phyloP scores from a whole-genome alignment of 1,140 invertebrate species.

The Hyposmocoma kahamanoa region DNA sequence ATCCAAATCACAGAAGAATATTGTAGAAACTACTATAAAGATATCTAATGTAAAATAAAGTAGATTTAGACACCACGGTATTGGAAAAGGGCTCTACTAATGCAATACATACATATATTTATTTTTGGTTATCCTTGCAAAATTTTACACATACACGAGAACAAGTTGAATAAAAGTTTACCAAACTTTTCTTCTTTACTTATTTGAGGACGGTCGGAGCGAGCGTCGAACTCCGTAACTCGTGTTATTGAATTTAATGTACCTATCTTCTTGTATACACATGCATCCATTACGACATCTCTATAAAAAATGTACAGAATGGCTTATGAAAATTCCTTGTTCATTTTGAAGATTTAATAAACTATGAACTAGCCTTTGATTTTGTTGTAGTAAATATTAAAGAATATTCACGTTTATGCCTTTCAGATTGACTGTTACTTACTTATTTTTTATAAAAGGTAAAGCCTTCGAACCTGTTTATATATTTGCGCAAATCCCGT shows the following conservation, averaged over 20 bases:
- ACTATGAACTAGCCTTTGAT: no score
- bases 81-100: no score
- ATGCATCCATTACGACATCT: no score
- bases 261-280: slow-evolving; percentile 48
- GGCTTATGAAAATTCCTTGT: no score
- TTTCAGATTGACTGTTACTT: neutral
- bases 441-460: slow-evolving; percentile 1
- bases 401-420: neutral
- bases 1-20: no score
- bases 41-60: no score
- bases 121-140: slow-evolving; percentile 47
- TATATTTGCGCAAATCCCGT: slow-evolving; percentile 24
- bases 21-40: no score
- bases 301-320: no score
- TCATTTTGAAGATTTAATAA: no score
- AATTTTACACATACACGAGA: slow-evolving; percentile 53
- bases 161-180: slow-evolving; percentile 59
- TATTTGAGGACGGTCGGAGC: slow-evolving; percentile 68
- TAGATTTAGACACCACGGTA: no score
- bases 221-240: slow-evolving; percentile 70
- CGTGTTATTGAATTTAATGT: slow-evolving; percentile 72
- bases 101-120: slow-evolving; percentile 35
- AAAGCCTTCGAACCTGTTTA: slow-evolving; percentile 3
- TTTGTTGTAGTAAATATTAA: no score
- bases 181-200: slow-evolving; percentile 67